Base-by-base conservation (phyloP, 1,140 invertebrate species). In the Thaumatotibia leucotreta region DNA sequence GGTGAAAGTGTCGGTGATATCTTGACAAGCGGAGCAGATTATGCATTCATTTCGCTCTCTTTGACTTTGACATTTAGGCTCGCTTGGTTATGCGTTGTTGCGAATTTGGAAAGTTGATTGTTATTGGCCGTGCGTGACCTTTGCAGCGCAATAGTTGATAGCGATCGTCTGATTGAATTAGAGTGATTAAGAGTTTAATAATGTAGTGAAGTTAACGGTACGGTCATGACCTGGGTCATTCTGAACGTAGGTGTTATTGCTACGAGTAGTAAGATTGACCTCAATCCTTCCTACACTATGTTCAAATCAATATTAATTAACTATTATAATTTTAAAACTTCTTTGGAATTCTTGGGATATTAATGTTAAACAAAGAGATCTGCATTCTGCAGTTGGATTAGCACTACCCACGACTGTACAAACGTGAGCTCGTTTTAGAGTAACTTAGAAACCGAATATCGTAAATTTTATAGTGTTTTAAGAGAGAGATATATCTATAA, bases 1-100 rank as follows among this genome's bases (percentile, higher is more conserved):
- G 70, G 82, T 77, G 83, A 86, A 88, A 86, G 85, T 79, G 67
- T 68, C 29, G 54, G 64, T 45, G 61, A 63, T 65, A 64, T 64
- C 70, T 71, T 78, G 80, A 83, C 79, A 70, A 72, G 79, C 73
- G 66, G 45, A 68, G 68, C 67, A 62, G 67, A 66, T 65, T 66
- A 67, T 69, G 33, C 45, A 69, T 70, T 67, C 69, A 74, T 74
- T 65, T 69, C 70, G 75, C 77, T 83, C 75, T 83, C 74, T 71
- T 77, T 74, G 73, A 58, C 52, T 58, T 58, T 58, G 52, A 58
- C 52, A 58, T 58, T 58, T 58, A n/a, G 52, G n/a, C 23, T 58
- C 52, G 52, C 23, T 27, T 29, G 17, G 24, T 54, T 23, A 24
- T 27, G n/a, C 23, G n/a, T 11, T 24, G 11, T 29, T 24, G 52